These are phyloP conservation scores for Tyto alba DNA, from an alignment of 2,113 vertebrate species.

Conservation along the genomic window DNA sequence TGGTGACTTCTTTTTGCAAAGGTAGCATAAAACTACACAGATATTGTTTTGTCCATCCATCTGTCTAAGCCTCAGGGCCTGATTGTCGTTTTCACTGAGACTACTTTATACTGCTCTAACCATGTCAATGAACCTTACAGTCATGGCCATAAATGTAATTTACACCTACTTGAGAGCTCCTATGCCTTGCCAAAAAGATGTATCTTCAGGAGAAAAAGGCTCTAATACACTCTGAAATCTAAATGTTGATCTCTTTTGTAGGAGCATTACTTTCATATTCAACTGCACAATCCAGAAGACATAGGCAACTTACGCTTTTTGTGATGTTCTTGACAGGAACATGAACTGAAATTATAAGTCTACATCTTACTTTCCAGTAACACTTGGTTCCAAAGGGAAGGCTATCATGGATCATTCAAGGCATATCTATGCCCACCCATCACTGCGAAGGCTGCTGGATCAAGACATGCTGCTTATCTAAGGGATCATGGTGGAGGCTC, in stretches of 20 bases:
- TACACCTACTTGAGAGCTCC: slow-evolving; percentile 37
- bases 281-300: neutral
- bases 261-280: neutral
- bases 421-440: neutral
- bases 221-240: slow-evolving; percentile 9
- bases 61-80: slow-evolving; percentile 49
- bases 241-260: neutral
- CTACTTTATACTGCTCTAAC: slow-evolving; percentile 48
- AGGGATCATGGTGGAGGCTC: accelerated
- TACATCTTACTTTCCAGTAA: neutral
- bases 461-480: neutral
- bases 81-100: slow-evolving; percentile 52
- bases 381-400: neutral
- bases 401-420: neutral
- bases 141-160: slow-evolving; percentile 49
- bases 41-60: slow-evolving; percentile 46
- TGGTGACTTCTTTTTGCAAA: slow-evolving; percentile 23
- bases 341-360: neutral
- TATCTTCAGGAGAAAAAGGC: neutral
- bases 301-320: neutral
- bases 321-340: neutral
- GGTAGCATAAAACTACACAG: slow-evolving; percentile 19
- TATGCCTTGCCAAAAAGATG: slow-evolving; percentile 17
- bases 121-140: slow-evolving; percentile 54
- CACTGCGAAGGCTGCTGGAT: neutral